Percentiles rank a stretch among this genome's conserved stretches.
These are phyloP conservation scores for Ectropis crepuscularia DNA, from an alignment of 2,888 invertebrate genomes.

Conservation along the genomic window DNA sequence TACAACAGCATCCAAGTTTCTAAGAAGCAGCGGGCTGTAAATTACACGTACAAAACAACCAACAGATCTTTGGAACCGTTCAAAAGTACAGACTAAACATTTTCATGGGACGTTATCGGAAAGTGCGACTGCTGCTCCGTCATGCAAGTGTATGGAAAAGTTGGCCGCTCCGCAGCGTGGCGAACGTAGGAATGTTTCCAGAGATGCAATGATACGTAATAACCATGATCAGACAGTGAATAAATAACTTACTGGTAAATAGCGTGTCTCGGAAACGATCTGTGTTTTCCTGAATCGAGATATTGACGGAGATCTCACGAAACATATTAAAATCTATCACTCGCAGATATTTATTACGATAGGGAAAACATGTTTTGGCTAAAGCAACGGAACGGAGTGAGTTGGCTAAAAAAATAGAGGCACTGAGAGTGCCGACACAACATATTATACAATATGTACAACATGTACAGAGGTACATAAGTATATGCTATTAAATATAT, in stretches of 20 bases:
- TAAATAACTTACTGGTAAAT: constrained; percentile 34
- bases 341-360: too few relatives aligned
- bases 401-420: too few relatives aligned
- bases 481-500: too few relatives aligned
- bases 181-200: constrained; percentile 29
- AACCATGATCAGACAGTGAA: constrained; percentile 35
- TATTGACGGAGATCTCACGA: constrained; percentile 6
- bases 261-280: constrained; percentile 26
- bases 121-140: constrained; percentile 1
- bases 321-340: not conserved
- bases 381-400: too few relatives aligned
- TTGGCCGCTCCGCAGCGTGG: not conserved
- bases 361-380: too few relatives aligned
- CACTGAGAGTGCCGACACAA: too few relatives aligned
- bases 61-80: not conserved
- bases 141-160: not conserved
- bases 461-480: too few relatives aligned
- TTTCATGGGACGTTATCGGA: not conserved
- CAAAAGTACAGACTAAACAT: not conserved
- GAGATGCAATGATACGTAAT: constrained; percentile 44
- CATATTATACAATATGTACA: too few relatives aligned
- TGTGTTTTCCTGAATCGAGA: constrained; percentile 17
- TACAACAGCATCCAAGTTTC: constrained; percentile 35
- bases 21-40: constrained; percentile 41
- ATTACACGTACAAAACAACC: constrained; percentile 26